Conservation (phyloP, 2,113 vertebrate genomes). For the Solea senegalensis region DNA sequence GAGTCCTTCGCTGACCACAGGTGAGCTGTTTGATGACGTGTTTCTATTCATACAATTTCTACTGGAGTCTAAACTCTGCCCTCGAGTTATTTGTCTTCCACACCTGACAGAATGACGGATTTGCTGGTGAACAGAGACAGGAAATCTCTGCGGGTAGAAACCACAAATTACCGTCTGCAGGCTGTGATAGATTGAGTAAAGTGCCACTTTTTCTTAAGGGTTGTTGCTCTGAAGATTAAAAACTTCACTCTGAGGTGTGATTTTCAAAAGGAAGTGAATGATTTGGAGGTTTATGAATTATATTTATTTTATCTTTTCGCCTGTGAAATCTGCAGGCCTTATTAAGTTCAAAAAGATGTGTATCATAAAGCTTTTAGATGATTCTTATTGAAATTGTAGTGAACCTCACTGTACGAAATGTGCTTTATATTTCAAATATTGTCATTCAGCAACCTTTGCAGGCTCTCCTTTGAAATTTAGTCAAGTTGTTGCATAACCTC, state of each 20-base stretch:
- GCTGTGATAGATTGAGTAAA: constrained; percentile 29
- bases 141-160: constrained; percentile 42
- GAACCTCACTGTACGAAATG: background rate
- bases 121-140: constrained; percentile 35
- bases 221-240: constrained; percentile 6
- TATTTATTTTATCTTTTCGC: background rate
- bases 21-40: constrained; percentile 68
- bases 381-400: background rate
- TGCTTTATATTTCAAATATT: constrained; percentile 1
- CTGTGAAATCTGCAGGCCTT: background rate
- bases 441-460: background rate
- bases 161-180: constrained; percentile 50
- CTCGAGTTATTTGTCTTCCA: constrained; percentile 22
- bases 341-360: background rate
- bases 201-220: constrained; percentile 19
- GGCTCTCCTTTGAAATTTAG: no score
- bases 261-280: background rate
- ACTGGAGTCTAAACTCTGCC: constrained; percentile 7
- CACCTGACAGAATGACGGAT: constrained; percentile 57
- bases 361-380: constrained; percentile 1
- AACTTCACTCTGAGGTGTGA: background rate
- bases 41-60: background rate
- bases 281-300: background rate
- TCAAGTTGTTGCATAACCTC: constrained; percentile 2
- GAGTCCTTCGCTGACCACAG: constrained; percentile 98